phyloP scores from a whole-genome alignment of 2,797 vertebrate species.

The Scolopax bukidnonensis region DNA sequence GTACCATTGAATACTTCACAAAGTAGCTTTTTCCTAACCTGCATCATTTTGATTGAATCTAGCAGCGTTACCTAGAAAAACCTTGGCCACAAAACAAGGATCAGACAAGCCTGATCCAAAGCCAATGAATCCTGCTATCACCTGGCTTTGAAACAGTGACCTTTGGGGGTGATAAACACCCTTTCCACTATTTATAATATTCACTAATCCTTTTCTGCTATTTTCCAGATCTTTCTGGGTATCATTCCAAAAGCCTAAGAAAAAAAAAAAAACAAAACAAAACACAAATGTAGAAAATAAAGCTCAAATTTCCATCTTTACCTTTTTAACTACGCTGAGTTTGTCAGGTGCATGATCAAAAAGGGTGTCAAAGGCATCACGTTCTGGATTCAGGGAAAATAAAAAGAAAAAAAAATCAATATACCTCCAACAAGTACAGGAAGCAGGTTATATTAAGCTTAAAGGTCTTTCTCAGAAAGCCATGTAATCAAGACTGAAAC shows the following conservation, averaged over 20 bases:
- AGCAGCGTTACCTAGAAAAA: background rate
- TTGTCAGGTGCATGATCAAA: constrained; percentile 97
- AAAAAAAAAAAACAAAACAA: background rate
- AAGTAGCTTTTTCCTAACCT: background rate
- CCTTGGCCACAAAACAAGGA: background rate
- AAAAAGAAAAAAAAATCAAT: background rate
- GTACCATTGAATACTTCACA: background rate
- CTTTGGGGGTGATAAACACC: background rate
- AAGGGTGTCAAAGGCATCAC: constrained; percentile 95
- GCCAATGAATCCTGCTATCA: background rate
- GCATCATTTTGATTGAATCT: background rate
- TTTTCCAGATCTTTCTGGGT: background rate
- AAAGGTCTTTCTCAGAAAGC: background rate
- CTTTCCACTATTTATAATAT: background rate
- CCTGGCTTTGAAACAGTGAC: background rate
- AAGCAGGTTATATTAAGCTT: background rate
- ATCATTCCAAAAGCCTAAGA: background rate
- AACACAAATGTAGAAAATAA: background rate
- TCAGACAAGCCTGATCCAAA: background rate
- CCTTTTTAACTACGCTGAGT: constrained; percentile 97
- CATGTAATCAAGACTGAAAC: accelerated
- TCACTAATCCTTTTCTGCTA: background rate
- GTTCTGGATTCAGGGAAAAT: constrained; percentile 75
- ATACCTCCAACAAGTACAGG: background rate
- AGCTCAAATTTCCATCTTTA: constrained; percentile 48